Percentiles rank a stretch among this genome's conserved stretches.
These are phyloP conservation scores for Hassar affinis DNA, from an alignment of 2,113 vertebrate species.

Conservation along the genomic window DNA sequence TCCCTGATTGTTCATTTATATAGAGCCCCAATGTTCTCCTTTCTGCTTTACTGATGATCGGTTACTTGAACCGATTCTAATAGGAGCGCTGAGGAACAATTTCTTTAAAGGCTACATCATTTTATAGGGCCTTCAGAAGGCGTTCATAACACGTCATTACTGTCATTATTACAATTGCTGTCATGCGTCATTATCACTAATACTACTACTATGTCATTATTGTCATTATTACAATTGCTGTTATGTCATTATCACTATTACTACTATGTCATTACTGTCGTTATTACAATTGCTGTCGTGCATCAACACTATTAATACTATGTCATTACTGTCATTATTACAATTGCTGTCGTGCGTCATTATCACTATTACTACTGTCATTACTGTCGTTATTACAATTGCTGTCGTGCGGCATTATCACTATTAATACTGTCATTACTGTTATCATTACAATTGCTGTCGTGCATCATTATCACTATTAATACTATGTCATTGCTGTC, in stretches of 20 bases:
- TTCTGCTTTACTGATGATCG: neutral
- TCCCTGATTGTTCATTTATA: neutral
- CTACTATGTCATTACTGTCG: too few species aligned
- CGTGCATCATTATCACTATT: neutral
- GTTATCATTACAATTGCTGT: neutral
- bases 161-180: neutral
- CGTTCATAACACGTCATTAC: neutral
- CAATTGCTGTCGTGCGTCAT: too few species aligned
- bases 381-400: neutral
- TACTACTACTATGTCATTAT: neutral
- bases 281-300: too few species aligned
- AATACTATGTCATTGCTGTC: too few species aligned
- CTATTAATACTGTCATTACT: neutral
- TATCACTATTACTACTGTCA: neutral
- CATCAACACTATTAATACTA: too few species aligned
- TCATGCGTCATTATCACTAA: neutral
- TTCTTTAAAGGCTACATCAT: neutral
- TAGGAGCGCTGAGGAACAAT: neutral
- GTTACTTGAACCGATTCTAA: neutral
- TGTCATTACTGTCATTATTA: too few species aligned
- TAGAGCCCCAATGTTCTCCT: neutral
- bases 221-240: neutral
- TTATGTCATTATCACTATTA: too few species aligned
- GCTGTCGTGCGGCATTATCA: neutral
- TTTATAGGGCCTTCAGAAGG: neutral